A percentile compares a stretch with the other conserved stretches of the same genome.
phyloP scores from a whole-genome alignment of 2,113 vertebrate genomes.

The Bucco capensis region DNA sequence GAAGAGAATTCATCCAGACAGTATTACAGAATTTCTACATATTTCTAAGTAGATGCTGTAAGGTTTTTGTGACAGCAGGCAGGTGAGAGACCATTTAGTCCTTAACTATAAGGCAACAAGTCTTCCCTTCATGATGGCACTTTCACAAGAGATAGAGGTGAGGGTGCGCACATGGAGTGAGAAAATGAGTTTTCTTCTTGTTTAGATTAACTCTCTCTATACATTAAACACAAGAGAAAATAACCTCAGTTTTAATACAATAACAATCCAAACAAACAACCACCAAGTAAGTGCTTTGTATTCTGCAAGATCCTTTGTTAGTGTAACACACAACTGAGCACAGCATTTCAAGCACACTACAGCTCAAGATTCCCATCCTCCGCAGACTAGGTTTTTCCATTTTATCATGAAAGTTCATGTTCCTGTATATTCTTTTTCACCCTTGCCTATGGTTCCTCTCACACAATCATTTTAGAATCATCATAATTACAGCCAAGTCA shows the following conservation, averaged over 20 bases:
- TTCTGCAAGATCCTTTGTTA: background rate
- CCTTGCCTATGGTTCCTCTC: background rate
- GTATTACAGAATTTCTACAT: background rate
- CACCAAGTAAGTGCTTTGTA: background rate
- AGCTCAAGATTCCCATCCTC: background rate
- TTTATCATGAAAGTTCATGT: background rate
- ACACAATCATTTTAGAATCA: background rate
- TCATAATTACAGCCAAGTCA: constrained; percentile 26
- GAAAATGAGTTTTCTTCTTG: background rate
- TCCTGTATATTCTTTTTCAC: background rate
- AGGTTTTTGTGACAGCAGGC: background rate
- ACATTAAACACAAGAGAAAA: background rate
- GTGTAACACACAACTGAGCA: background rate
- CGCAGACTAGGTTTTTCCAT: background rate
- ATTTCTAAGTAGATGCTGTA: background rate
- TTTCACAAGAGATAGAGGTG: background rate
- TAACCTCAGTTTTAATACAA: background rate
- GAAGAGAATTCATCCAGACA: background rate
- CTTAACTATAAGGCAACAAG: background rate
- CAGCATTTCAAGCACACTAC: background rate
- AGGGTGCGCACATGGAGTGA: background rate
- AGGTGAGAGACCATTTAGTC: background rate
- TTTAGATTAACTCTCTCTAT: background rate
- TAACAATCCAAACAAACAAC: background rate
- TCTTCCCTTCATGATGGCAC: background rate